Percentiles rank a stretch among this genome's conserved stretches.
phyloP scores from a whole-genome alignment of 2,888 invertebrate species.

The Timema podura region DNA sequence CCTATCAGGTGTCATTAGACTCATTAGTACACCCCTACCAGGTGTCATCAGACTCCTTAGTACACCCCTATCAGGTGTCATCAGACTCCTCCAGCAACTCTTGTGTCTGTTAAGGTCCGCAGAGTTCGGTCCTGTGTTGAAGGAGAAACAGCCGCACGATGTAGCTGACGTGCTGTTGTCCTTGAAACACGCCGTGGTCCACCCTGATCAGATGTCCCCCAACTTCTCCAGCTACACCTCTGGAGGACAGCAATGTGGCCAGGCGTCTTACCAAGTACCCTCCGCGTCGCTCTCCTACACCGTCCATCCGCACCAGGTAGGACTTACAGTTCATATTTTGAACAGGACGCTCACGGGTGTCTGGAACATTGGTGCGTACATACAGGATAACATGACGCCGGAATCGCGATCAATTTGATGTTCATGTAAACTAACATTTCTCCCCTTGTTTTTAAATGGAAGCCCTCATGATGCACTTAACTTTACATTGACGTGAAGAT shows the following conservation, averaged over 20 bases:
- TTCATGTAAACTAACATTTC: too few relatives aligned
- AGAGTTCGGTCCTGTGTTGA: slow-evolving; percentile 23
- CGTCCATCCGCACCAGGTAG: slow-evolving; percentile 48
- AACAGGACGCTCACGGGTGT: too few relatives aligned
- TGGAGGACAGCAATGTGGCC: slow-evolving; percentile 47
- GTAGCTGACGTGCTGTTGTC: slow-evolving; percentile 86
- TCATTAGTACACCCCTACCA: too few relatives aligned
- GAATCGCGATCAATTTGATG: too few relatives aligned
- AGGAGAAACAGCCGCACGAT: slow-evolving; percentile 49
- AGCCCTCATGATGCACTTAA: too few relatives aligned
- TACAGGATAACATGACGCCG: too few relatives aligned
- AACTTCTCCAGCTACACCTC: slow-evolving; percentile 43
- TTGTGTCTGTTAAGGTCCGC: neutral
- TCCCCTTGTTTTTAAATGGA: too few relatives aligned
- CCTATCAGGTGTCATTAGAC: too few relatives aligned
- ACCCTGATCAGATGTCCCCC: slow-evolving; percentile 55
- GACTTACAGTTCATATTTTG: neutral
- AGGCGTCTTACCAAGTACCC: slow-evolving; percentile 36
- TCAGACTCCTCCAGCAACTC: neutral
- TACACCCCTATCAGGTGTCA: neutral
- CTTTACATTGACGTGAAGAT: too few relatives aligned
- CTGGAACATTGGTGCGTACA: too few relatives aligned
- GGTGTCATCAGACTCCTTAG: too few relatives aligned
- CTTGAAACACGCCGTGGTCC: slow-evolving; percentile 82
- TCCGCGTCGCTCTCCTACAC: slow-evolving; percentile 51